Base-by-base conservation (phyloP, 2,888 invertebrate genomes). In the Ischnus inquisitorius region DNA sequence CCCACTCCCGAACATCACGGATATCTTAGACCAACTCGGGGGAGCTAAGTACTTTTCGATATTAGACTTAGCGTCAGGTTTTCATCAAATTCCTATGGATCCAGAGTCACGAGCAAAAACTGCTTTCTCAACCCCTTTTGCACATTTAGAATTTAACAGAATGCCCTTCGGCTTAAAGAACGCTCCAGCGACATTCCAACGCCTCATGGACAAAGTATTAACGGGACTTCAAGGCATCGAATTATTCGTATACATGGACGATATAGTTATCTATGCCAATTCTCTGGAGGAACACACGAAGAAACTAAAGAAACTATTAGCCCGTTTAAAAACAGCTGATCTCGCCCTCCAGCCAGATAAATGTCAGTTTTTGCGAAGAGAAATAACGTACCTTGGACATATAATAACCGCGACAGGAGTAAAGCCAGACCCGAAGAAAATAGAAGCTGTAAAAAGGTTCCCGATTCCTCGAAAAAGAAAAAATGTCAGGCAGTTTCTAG, bases 381-480 rank as follows among this genome's bases (percentile, higher is more conserved):
- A 77, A 65, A 60, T 83, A 14, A 34, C 28, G 60, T 78, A 82
- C 25, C 39, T 71, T 4, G 72, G 82, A 3, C 82, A 82, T 46
- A 10, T 82, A 41, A 60, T 79, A 10, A 79, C 46, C 14, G 48
- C 14, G 3, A 39, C 48, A 10, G 79, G 79, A 1, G 34, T 79
- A 19, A 72, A 68, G n/a, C 78, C 68, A 1, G 68, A 78, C 16
- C 78, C 68, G 6, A 34, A 6, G 46, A 81, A 76, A 43, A 28
- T 57, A 3, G 67, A 65, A 34, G 80, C 75, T 1, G 74, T 80
- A 1, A 48, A 60, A 19, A 51, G 54, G 10, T 80, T 68, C 16
- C 80, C 80, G 1, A 62, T 68, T 2, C 80, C 80, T 2, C 51
- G 25, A 25, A 54, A 39, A 2, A 41, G 28, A n/a, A 75, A 68